These are phyloP conservation scores for Tiphia femorata DNA, from an alignment of 2,888 invertebrate species.

Conservation along the genomic window DNA sequence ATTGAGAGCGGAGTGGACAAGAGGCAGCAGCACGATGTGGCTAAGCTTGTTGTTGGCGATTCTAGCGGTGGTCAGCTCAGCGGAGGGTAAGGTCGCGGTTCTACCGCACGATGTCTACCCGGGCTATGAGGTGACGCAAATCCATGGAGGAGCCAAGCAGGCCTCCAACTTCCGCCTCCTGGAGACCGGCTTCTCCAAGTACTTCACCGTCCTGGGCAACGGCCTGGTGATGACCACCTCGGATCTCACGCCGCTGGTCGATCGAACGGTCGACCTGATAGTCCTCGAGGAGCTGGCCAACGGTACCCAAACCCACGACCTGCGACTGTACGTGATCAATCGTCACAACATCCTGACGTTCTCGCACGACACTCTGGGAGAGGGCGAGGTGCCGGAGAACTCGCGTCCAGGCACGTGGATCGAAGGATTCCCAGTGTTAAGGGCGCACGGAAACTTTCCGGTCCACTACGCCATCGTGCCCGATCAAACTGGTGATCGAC, in stretches of 20 bases:
- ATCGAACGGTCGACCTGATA: slow-evolving; percentile 84
- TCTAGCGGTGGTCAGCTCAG: slow-evolving; percentile 40
- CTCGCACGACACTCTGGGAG: slow-evolving; percentile 74
- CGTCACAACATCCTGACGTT: slow-evolving; percentile 86
- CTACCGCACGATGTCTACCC: slow-evolving; percentile 92
- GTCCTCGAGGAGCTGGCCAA: slow-evolving; percentile 87
- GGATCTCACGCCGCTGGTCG: slow-evolving; percentile 84
- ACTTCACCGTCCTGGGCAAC: slow-evolving; percentile 88
- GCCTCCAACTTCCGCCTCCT: slow-evolving; percentile 76
- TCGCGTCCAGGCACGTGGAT: slow-evolving; percentile 80
- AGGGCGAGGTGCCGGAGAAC: slow-evolving; percentile 84
- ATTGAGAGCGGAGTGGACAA: slow-evolving; percentile 26
- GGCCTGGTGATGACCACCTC: slow-evolving; percentile 93
- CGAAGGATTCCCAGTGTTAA: slow-evolving; percentile 79
- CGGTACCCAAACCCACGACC: slow-evolving; percentile 82
- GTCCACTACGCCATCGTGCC: slow-evolving; percentile 85
- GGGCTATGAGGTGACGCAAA: slow-evolving; percentile 88
- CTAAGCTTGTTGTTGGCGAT: slow-evolving; percentile 48
- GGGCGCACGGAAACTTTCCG: slow-evolving; percentile 78
- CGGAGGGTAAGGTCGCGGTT: slow-evolving; percentile 70
- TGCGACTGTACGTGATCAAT: slow-evolving; percentile 87
- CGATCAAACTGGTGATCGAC: slow-evolving; percentile 73
- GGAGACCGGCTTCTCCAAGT: slow-evolving; percentile 85
- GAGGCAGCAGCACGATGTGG: slow-evolving; percentile 58
- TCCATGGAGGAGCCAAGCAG: slow-evolving; percentile 66